Evolutionary conservation across 2,888 invertebrate genomes (phyloP).

Genomic region (Euspilapteryx auroguttella): DNA sequence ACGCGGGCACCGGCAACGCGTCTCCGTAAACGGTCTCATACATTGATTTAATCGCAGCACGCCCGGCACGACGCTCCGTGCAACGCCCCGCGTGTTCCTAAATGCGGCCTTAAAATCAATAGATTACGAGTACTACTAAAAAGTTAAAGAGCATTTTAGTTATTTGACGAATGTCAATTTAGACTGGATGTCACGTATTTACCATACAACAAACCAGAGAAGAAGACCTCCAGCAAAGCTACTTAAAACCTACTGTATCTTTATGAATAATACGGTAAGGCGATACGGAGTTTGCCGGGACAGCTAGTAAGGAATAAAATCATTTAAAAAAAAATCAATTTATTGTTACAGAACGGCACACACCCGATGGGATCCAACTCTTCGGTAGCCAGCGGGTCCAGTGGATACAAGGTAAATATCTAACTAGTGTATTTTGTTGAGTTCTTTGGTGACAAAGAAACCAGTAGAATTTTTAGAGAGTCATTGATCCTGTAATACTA

Average conservation of each 20-base stretch:
- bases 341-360: constrained; percentile 38
- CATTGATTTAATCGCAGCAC: too few relatives aligned
- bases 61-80: too few relatives aligned
- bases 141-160: neutral
- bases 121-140: too few relatives aligned
- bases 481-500: neutral
- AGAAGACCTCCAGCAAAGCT: too few relatives aligned
- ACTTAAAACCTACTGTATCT: too few relatives aligned
- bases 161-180: neutral
- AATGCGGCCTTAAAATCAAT: too few relatives aligned
- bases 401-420: constrained; percentile 51
- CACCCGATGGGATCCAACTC: constrained; percentile 49
- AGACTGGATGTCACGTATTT: neutral
- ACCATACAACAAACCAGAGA: neutral
- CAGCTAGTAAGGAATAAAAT: too few relatives aligned
- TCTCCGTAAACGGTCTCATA: too few relatives aligned
- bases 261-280: too few relatives aligned
- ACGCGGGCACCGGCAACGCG: too few relatives aligned
- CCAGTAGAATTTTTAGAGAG: neutral
- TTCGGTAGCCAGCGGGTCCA: constrained; percentile 50
- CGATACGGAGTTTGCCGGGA: too few relatives aligned
- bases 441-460: neutral
- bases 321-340: neutral
- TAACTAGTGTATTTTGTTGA: neutral
- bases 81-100: too few relatives aligned